These are phyloP conservation scores for Drosophila helvetica DNA, from an alignment of 2,888 invertebrate species.

Conservation along the genomic window DNA sequence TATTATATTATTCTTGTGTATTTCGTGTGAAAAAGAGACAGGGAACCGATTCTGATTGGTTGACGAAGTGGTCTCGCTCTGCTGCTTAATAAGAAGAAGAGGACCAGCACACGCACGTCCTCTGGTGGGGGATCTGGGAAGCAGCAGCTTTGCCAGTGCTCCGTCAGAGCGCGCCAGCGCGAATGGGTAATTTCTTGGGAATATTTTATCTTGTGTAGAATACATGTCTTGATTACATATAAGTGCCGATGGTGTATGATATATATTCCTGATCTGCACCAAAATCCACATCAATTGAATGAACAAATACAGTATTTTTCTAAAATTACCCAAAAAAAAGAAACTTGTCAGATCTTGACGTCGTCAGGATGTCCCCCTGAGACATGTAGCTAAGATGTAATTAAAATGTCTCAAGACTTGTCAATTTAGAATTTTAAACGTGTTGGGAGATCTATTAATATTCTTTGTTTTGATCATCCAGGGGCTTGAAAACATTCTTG, in stretches of 20 bases:
- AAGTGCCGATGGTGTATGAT: background rate
- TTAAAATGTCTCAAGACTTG: background rate
- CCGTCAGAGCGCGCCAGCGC: constrained; percentile 55
- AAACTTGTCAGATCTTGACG: background rate
- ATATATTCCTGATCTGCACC: background rate
- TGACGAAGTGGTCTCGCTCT: background rate
- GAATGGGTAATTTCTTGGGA: constrained; percentile 49
- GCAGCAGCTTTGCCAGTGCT: constrained; percentile 4
- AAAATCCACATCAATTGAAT: background rate
- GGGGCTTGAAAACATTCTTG: no score
- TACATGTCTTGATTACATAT: background rate
- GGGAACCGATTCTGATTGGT: background rate
- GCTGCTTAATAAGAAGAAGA: constrained; percentile 9
- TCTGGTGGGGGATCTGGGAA: constrained; percentile 44
- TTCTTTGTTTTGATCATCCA: no score
- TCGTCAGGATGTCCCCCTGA: background rate
- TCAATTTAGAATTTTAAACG: background rate
- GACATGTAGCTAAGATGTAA: background rate
- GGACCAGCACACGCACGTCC: constrained; percentile 39
- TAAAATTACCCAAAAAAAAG: background rate
- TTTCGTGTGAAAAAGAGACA: constrained; percentile 20
- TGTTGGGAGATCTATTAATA: no score
- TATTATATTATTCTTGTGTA: background rate
- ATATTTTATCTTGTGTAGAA: background rate
- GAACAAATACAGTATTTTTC: background rate